A percentile compares a stretch with the other conserved stretches of the same genome.
Conservation (phyloP, 2,888 invertebrate genomes). For the Morpho deidamia region DNA sequence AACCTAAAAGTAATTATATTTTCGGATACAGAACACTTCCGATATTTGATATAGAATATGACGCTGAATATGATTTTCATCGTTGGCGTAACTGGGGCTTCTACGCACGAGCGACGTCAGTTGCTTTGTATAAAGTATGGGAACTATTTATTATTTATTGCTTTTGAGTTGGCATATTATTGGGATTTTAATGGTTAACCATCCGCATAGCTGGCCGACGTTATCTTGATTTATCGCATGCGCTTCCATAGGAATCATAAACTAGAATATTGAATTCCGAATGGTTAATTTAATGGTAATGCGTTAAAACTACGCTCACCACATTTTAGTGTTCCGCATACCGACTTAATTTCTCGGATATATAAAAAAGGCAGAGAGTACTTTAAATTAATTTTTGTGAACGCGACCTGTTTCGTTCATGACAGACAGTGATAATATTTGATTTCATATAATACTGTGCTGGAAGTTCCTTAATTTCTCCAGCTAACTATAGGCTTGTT, state of each 20-base stretch:
- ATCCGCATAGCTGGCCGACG: slow-evolving; percentile 61
- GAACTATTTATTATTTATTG: slow-evolving; percentile 52
- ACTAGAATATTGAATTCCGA: slow-evolving; percentile 47
- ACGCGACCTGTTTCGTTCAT: no score
- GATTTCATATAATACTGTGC: no score
- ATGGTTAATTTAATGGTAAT: slow-evolving; percentile 54
- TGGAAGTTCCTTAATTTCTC: no score
- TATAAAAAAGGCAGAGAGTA: no score
- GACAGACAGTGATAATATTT: no score
- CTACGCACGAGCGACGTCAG: slow-evolving; percentile 43
- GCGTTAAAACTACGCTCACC: slow-evolving; percentile 30
- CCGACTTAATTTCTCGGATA: neutral
- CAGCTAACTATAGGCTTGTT: no score
- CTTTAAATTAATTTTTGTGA: no score
- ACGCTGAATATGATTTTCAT: slow-evolving; percentile 6
- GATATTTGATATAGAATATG: slow-evolving; percentile 2
- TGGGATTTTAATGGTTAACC: slow-evolving; percentile 61
- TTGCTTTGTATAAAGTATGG: slow-evolving; percentile 42
- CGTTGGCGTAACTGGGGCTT: slow-evolving; percentile 28
- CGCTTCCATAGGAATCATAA: slow-evolving; percentile 45
- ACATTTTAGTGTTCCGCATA: neutral
- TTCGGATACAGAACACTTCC: neutral
- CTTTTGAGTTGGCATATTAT: slow-evolving; percentile 61
- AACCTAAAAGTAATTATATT: neutral
- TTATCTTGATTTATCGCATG: slow-evolving; percentile 66